Conservation (phyloP, 2,797 vertebrate species). For the Xyrichtys novacula region DNA sequence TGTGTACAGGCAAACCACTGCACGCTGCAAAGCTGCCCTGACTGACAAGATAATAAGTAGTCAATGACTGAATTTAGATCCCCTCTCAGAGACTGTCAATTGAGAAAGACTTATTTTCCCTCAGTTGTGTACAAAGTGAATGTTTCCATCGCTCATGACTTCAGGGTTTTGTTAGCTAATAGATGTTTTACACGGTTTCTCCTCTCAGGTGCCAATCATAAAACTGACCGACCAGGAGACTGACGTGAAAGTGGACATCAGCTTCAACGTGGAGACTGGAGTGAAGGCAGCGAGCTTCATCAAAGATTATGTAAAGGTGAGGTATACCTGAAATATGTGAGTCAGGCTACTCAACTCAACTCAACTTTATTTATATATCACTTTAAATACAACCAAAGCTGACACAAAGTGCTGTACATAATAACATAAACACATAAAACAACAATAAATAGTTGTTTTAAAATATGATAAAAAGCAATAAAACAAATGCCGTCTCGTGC, state of each 20-base stretch:
- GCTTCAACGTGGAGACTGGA: slow-evolving; percentile 97
- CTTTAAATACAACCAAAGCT: too few relatives aligned
- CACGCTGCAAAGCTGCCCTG: background rate
- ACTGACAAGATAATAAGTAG: slow-evolving; percentile 35
- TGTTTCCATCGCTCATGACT: background rate
- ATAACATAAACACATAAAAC: too few relatives aligned
- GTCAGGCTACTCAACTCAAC: too few relatives aligned
- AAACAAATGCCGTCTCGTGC: too few relatives aligned
- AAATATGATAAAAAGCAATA: too few relatives aligned
- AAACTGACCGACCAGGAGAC: slow-evolving; percentile 98
- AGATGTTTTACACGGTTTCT: background rate
- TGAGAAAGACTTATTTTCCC: background rate
- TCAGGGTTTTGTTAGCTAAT: slow-evolving; percentile 1
- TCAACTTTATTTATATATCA: too few relatives aligned
- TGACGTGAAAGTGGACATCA: slow-evolving; percentile 98
- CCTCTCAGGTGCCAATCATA: slow-evolving; percentile 96
- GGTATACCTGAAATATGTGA: background rate
- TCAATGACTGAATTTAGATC: slow-evolving; percentile 1
- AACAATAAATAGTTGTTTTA: too few relatives aligned
- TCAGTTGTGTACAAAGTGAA: background rate
- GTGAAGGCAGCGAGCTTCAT: slow-evolving; percentile 97
- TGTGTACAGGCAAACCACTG: slow-evolving; percentile 15
- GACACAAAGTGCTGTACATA: too few relatives aligned
- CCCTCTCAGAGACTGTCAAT: slow-evolving; percentile 6
- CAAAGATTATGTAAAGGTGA: slow-evolving; percentile 96